Conservation (phyloP, 2,113 vertebrate genomes). For the Leptocoma aspasia region DNA sequence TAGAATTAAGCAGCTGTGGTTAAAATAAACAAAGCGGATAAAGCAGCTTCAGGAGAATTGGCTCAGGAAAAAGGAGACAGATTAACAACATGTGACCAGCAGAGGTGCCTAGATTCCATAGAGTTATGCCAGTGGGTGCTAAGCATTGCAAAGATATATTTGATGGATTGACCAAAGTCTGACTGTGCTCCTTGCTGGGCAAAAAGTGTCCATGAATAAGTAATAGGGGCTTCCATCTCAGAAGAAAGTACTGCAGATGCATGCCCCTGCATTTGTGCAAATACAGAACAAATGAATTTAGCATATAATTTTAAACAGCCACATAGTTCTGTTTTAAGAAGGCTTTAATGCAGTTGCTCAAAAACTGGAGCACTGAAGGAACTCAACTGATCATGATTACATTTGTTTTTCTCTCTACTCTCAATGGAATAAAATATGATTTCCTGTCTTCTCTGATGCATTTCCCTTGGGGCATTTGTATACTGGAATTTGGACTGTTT, state of each 20-base stretch:
- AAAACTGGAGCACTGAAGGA: background rate
- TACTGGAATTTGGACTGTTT: background rate
- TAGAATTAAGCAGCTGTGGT: constrained; percentile 45
- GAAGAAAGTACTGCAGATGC: background rate
- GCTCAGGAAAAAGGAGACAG: background rate
- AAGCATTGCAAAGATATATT: background rate
- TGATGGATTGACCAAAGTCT: background rate
- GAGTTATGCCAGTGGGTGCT: background rate
- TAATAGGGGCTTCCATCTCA: constrained; percentile 12
- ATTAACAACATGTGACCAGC: background rate
- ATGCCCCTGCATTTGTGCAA: background rate
- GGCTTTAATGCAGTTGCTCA: background rate
- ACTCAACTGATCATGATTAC: background rate
- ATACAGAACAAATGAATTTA: background rate
- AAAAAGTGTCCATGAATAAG: background rate
- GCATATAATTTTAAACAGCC: background rate
- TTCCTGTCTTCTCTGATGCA: background rate
- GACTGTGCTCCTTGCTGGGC: background rate
- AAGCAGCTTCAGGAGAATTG: constrained; percentile 4
- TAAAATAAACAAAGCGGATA: constrained; percentile 55
- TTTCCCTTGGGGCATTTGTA: background rate
- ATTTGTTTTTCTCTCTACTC: background rate
- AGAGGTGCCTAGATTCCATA: background rate
- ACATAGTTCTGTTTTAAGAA: background rate
- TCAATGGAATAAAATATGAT: background rate